Percentiles rank a stretch among this genome's conserved stretches.
These are phyloP conservation scores for Ganaspis sp. DNA, from an alignment of 1,140 invertebrate species.

Conservation along the genomic window DNA sequence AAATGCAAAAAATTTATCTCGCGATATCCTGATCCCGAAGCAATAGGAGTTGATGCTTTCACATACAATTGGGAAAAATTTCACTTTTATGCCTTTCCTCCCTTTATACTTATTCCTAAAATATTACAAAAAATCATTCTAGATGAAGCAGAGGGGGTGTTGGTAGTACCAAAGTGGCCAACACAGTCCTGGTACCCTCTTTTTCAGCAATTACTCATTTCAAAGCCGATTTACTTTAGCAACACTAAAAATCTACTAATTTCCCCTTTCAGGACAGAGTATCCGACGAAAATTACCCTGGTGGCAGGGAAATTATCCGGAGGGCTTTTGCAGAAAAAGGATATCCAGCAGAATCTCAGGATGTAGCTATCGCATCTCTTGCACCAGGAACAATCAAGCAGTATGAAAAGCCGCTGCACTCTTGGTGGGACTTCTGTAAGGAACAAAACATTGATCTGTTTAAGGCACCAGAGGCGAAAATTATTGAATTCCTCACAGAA, in stretches of 20 bases:
- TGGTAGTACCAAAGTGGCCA: background rate
- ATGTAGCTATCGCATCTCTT: background rate
- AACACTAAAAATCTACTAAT: background rate
- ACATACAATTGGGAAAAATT: background rate
- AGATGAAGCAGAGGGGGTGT: background rate
- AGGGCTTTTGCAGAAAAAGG: background rate
- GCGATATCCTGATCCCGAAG: constrained; percentile 12
- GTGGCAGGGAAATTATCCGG: background rate
- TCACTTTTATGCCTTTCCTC: too few relatives aligned
- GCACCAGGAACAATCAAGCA: background rate
- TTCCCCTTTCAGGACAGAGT: too few relatives aligned
- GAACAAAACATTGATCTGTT: background rate
- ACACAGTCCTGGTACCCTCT: background rate
- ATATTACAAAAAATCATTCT: background rate
- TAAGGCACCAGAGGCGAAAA: background rate
- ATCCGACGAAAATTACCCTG: background rate
- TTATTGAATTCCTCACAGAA: background rate
- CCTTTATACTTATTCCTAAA: too few relatives aligned
- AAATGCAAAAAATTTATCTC: constrained; percentile 35
- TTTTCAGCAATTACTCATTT: background rate
- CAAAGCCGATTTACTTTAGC: background rate
- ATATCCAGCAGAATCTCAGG: background rate
- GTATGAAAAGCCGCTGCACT: background rate
- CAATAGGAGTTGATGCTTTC: constrained; percentile 32
- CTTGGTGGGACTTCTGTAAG: background rate